Base-by-base conservation (phyloP, 2,113 vertebrate genomes). In the Gobius niger region DNA sequence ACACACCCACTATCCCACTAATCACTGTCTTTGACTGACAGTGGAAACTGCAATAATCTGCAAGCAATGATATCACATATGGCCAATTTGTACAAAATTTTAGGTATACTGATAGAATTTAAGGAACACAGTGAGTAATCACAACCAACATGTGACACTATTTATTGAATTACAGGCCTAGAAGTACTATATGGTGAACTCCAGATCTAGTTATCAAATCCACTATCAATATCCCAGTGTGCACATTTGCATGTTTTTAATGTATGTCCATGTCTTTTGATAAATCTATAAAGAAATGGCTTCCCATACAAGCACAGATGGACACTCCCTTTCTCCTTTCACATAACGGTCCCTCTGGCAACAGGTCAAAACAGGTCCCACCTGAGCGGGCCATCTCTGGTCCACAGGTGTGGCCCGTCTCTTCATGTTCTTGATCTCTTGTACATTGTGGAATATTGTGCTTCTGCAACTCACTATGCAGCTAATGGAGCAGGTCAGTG, bases 351-450 rank as follows among this genome's bases (percentile, higher is more conserved):
- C 80, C 85, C 75, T 42, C 71, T 89, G 85, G 87, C 82, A 89
- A 89, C 88, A 90, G 90, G 89, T 89, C 85, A 85, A 88, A 81
- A 84, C 88, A 77, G 90, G 88, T 89, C 89, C 90, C 89, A 88
- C 90, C 87, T 90, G 90, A 87, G 86, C 44, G 5, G 70, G 76
- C 72, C 76, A 76, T 76, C 75, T 87, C 82, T 88, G 85, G 75
- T 84, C 83, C 79, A 88, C 89, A 91, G 89, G 87, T 90, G 87
- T 89, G 87, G 65, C 79, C 79, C 69, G 60, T 65, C 73, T 77
- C 46, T 67, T 70, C 68, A 72, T 76, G 72, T 63, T 59, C 76
- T 16, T 70, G 56, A 47, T 63, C 69, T 78, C 80, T 77, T 84
- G 83, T 82, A 81, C 76, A 80, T 73, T 76, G 74, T 77, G 57